Base-by-base conservation (phyloP, 2,113 vertebrate species). In the Xenopus borealis region DNA sequence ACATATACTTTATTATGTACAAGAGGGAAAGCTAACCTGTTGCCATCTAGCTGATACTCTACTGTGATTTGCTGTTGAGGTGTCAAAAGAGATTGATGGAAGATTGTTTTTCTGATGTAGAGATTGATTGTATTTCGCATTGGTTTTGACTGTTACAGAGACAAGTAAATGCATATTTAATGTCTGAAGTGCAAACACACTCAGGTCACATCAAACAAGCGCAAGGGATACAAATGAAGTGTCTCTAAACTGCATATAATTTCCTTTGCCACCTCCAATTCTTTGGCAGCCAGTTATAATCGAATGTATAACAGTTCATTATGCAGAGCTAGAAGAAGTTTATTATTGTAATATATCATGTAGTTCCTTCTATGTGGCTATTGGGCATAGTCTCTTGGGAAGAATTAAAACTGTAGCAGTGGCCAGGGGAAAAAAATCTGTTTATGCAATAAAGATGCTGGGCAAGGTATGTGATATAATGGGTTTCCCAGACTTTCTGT, bases 301-400 rank as follows among this genome's bases (percentile, higher is more conserved):
- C 16, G 17, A 64, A 64, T 17, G 13, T 65, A 12, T 55, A 73
- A 66, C 62, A 66, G 62, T 66, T 57, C 52, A 73, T 66, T 73
- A 46, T 13, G n/a, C 27, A 73, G 63, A 45, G 59, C 8, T 44
- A 55, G 40, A 23, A 66, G 30, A 30, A 57, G 18, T 45, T 20
- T 13, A 66, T 58, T 12, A 55, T 73, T 33, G 65, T 59, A 73
- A 44, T 5, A 10, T 66, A 16, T 73, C 57, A 12, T 66, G 23
- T 13, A 53, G 14, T 58, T 55, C 44, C 9, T 23, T 57, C 62
- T 65, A 3, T 66, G 33, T 57, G 65, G 62, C 62, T 50, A 17
- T 30, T 30, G 63, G 40, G 50, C 23, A 27, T 53, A 23, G 5
- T 46, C 53, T 66, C 33, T 45, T 10, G 20, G 61, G 18, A 17